These are phyloP conservation scores for Polyploca ridens DNA, from an alignment of 2,888 invertebrate genomes.

Conservation along the genomic window DNA sequence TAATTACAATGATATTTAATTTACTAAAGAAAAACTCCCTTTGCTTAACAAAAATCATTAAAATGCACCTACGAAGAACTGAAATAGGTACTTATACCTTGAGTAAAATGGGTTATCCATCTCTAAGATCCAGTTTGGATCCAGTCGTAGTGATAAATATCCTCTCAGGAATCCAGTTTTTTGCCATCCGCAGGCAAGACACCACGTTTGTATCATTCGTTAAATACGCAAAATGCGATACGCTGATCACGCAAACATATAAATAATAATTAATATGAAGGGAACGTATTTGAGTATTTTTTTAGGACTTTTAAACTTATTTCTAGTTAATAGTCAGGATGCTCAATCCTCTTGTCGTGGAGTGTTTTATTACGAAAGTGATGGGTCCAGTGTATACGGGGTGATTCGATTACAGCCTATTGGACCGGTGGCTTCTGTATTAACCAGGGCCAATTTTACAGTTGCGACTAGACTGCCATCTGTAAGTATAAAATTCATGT, in stretches of 20 bases:
- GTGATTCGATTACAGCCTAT: constrained; percentile 49
- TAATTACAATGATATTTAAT: too few relatives aligned
- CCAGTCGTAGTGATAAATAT: background rate
- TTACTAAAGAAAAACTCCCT: too few relatives aligned
- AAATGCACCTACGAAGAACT: too few relatives aligned
- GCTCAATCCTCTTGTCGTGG: constrained; percentile 63
- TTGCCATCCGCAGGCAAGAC: constrained; percentile 38
- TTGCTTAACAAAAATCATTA: too few relatives aligned
- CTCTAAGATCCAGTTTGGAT: too few relatives aligned
- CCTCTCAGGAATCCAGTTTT: constrained; percentile 38
- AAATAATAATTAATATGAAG: constrained; percentile 36
- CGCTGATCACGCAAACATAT: constrained; percentile 25
- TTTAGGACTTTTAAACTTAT: constrained; percentile 43
- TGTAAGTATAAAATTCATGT: constrained; percentile 50
- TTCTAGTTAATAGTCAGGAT: constrained; percentile 45
- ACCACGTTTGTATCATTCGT: constrained; percentile 35
- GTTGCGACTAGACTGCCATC: constrained; percentile 51
- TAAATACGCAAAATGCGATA: constrained; percentile 32
- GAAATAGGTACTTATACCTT: too few relatives aligned
- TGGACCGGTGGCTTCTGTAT: constrained; percentile 47
- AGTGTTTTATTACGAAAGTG: constrained; percentile 59
- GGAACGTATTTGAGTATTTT: constrained; percentile 43
- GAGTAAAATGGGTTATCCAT: too few relatives aligned
- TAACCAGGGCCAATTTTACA: constrained; percentile 58
- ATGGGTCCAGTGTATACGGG: constrained; percentile 55